A percentile compares a stretch with the other conserved stretches of the same genome.
These are phyloP conservation scores for Ammospiza caudacuta DNA, from an alignment of 2,113 vertebrate genomes.

Conservation along the genomic window DNA sequence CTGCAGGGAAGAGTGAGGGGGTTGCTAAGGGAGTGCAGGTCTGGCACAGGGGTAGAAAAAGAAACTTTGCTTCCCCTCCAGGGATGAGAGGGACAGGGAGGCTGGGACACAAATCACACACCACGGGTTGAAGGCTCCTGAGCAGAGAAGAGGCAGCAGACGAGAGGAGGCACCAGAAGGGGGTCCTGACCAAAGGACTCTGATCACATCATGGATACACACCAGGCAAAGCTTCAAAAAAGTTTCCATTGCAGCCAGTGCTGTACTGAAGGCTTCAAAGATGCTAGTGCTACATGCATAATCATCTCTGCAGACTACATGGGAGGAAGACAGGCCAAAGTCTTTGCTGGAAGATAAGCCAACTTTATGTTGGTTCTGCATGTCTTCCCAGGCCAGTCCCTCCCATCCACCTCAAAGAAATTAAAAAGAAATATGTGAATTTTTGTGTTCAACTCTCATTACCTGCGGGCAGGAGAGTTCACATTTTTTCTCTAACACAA, in stretches of 20 bases:
- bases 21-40: not conserved
- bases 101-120: not conserved
- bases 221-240: not conserved
- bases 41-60: not conserved
- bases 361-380: not conserved
- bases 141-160: not conserved
- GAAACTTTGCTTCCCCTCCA: not conserved
- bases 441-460: constrained; percentile 19
- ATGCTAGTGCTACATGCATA: not conserved
- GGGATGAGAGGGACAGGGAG: not conserved
- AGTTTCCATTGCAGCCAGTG: not conserved
- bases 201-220: accelerated
- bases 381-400: not conserved
- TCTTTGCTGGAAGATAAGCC: not conserved
- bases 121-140: accelerated
- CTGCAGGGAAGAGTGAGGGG: not conserved
- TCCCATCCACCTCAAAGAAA: constrained; percentile 2
- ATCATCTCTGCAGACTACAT: not conserved
- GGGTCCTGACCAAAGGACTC: not conserved
- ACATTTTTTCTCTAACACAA: not conserved
- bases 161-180: not conserved
- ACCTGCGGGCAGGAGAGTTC: not conserved
- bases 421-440: constrained; percentile 3
- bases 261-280: constrained; percentile 5
- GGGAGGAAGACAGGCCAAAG: not conserved